Evolutionary conservation across 1,140 invertebrate genomes (phyloP), one percentile per base, ranked within the genome.

Genomic region (Ostrea edulis): DNA sequence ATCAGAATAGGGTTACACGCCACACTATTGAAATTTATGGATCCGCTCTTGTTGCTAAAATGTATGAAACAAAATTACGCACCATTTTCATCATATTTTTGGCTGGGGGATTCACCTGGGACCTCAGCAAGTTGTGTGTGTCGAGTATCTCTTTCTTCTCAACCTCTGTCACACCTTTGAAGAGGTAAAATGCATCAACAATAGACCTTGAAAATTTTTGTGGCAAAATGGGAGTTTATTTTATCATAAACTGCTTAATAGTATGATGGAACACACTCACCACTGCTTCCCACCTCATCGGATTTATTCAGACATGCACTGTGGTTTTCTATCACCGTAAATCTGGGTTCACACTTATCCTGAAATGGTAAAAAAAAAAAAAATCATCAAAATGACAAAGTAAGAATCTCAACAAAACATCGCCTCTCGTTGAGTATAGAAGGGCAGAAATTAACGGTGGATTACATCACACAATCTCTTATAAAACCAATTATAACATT

Each of bases 61-160:
- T 5, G 35, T 44, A 44, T 44, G 35, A 44, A 44, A 44, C 35
- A 44, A 44, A 44, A 44, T 44, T 44, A 68, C 35, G 44, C 55
- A 81, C 85, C 51, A 86, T 54, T 25, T 86, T 77, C 35, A 51
- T 81, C 85, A 86, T 86, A 25, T 86, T 8, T 51, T 12, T 81
- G 17, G 68, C 52, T 14, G 68, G 25, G 14, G 68, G 68, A 3
- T 86, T 17, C 20, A 25, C 55, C 51, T 53, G 25, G 20, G 65
- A 52, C 68, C 85, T 86, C 2, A 62, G 14, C 44, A 25, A 9
- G 25, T 86, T 71, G 22, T 81, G 62, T 77, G 17, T 8, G 62
- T 85, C 53, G 12, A 85, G 54, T 25, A 85, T 85, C 20, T 85
- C 84, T 8, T 14, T 53, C 25, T 53, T 71, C n/a, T 81, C 68